A percentile compares a stretch with the other conserved stretches of the same genome.
These are phyloP conservation scores for Charaxes varanes DNA, from an alignment of 1,140 invertebrate species.

Conservation along the genomic window DNA sequence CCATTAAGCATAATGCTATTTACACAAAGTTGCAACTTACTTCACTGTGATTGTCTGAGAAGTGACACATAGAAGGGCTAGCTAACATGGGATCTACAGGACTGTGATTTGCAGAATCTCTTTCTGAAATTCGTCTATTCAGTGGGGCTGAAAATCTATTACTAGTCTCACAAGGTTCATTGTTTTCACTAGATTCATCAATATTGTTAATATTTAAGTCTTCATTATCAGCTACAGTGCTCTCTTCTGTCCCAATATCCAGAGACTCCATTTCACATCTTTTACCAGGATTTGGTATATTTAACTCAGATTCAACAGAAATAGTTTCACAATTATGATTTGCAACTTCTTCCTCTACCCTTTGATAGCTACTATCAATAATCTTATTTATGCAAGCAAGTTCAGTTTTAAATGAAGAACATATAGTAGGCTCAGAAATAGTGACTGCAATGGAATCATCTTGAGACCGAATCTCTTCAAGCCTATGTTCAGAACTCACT, in stretches of 20 bases:
- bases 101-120: constrained; percentile 82
- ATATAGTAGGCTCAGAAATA: constrained; percentile 30
- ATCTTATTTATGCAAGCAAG: constrained; percentile 28
- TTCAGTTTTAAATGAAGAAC: constrained; percentile 37
- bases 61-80: constrained; percentile 78
- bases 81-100: constrained; percentile 78
- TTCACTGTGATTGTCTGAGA: constrained; percentile 81
- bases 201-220: constrained; percentile 46
- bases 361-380: constrained; percentile 26
- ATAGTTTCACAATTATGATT: constrained; percentile 25
- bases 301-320: constrained; percentile 25
- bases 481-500: constrained; percentile 23
- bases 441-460: constrained; percentile 37
- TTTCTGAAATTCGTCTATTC: constrained; percentile 71
- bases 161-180: constrained; percentile 42
- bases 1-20: no score
- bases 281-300: constrained; percentile 29
- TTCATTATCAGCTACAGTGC: constrained; percentile 35
- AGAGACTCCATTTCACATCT: constrained; percentile 33
- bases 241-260: constrained; percentile 30
- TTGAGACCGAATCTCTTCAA: constrained; percentile 17
- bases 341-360: constrained; percentile 22
- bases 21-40: constrained; percentile 48
- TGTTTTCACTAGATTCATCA: constrained; percentile 43
- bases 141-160: constrained; percentile 60